These are phyloP conservation scores for Halichoeres trimaculatus DNA, from an alignment of 2,113 vertebrate species.

Conservation along the genomic window DNA sequence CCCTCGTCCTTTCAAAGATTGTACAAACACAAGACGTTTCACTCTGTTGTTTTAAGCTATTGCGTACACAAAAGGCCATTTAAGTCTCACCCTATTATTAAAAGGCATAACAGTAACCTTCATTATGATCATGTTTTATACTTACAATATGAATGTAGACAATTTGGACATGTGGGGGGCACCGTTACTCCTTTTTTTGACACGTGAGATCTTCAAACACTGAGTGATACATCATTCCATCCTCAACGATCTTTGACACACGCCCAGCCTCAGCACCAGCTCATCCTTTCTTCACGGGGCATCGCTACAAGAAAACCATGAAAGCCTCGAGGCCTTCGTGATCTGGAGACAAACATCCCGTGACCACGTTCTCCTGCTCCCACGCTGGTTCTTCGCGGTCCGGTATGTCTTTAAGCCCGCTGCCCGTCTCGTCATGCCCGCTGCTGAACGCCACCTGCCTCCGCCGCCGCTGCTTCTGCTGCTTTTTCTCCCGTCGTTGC, in stretches of 20 bases:
- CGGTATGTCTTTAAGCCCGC: constrained; percentile 73
- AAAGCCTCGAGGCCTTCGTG: constrained; percentile 40
- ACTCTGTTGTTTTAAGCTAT: background rate
- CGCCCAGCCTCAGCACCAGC: constrained; percentile 77
- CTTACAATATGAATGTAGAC: too few species aligned
- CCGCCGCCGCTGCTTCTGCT: constrained; percentile 30
- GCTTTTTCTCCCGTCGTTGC: constrained; percentile 55
- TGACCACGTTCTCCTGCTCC: constrained; percentile 22
- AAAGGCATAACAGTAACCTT: too few species aligned
- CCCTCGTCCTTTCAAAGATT: constrained; percentile 10
- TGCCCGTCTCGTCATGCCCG: constrained; percentile 69
- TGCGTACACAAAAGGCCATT: too few species aligned
- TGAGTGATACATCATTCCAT: rapidly evolving
- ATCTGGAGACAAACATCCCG: background rate
- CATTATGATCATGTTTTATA: too few species aligned
- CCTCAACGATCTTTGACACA: constrained; percentile 48
- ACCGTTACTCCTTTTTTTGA: background rate
- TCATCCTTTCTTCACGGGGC: constrained; percentile 42
- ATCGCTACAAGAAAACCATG: background rate
- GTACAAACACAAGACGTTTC: background rate
- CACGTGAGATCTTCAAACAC: too few species aligned
- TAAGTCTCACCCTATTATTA: too few species aligned
- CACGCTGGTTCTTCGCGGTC: constrained; percentile 27
- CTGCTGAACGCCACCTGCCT: constrained; percentile 49
- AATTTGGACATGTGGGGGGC: too few species aligned